A percentile compares a stretch with the other conserved stretches of the same genome.
Evolutionary conservation across 2,888 invertebrate species (phyloP).

Genomic region (Drosophila aldrichi): DNA sequence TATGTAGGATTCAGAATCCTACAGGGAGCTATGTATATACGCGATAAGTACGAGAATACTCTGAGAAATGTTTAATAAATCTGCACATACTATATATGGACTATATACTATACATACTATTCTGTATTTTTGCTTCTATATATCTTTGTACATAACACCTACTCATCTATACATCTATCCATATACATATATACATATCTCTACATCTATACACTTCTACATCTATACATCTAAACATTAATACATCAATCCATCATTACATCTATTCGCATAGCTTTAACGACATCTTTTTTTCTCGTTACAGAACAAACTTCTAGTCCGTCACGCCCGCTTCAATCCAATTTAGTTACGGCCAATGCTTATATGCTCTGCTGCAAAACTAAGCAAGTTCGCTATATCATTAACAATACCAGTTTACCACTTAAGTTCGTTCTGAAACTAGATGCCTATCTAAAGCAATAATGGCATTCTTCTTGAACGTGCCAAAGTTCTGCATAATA

Average conservation of each 20-base stretch:
- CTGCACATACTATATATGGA: no score
- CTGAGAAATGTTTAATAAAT: no score
- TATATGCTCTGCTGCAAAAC: slow-evolving; percentile 6
- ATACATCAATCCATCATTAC: background rate
- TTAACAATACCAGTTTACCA: slow-evolving; percentile 2
- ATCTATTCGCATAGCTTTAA: background rate
- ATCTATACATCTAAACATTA: background rate
- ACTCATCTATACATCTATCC: background rate
- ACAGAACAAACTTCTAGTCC: background rate
- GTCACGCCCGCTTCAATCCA: background rate
- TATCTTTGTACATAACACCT: no score
- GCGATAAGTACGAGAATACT: no score
- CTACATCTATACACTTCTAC: background rate
- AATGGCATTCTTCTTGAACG: background rate
- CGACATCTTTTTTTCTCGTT: background rate
- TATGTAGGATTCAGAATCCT: no score
- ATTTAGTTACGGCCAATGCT: background rate
- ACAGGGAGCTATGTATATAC: no score
- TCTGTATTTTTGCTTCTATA: no score
- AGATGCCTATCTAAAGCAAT: background rate
- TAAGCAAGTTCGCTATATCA: slow-evolving; percentile 15
- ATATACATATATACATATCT: background rate
- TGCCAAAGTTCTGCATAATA: background rate
- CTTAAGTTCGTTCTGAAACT: background rate
- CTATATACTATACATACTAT: no score